These are phyloP conservation scores for Pipistrellus pipistrellus DNA, from an alignment of 2,797 vertebrate genomes.

Conservation along the genomic window DNA sequence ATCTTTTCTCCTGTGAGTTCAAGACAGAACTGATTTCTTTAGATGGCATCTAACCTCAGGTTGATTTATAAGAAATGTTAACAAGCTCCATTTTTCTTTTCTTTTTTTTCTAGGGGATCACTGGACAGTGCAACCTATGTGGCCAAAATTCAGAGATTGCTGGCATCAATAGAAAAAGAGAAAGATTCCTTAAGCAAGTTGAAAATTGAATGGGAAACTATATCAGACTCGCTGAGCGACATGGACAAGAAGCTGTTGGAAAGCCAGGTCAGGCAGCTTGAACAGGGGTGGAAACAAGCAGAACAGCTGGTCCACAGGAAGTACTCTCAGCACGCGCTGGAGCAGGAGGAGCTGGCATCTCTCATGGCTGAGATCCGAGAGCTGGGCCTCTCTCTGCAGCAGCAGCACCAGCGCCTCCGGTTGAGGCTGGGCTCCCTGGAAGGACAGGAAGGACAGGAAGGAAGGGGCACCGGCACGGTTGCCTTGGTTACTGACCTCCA, in stretches of 20 bases:
- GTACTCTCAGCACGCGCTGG: conserved; percentile 86
- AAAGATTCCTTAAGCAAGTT: conserved; percentile 89
- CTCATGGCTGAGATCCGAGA: conserved; percentile 86
- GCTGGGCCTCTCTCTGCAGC: conserved; percentile 87
- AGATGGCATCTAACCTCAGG: neutral
- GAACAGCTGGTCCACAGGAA: conserved; percentile 89
- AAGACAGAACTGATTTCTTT: conserved; percentile 28
- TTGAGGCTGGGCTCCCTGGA: conserved; percentile 61
- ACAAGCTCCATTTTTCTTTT: neutral
- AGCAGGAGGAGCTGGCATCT: conserved; percentile 86
- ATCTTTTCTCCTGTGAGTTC: neutral
- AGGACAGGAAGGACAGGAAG: conserved; percentile 76
- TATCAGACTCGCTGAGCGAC: conserved; percentile 87
- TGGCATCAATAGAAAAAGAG: conserved; percentile 89
- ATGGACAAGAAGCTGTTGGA: conserved; percentile 88
- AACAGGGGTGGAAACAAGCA: conserved; percentile 89
- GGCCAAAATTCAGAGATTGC: conserved; percentile 88
- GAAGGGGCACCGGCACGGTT: conserved; percentile 85
- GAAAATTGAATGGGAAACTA: conserved; percentile 85
- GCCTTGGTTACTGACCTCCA: conserved; percentile 89
- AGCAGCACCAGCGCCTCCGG: conserved; percentile 73
- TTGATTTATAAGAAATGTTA: neutral
- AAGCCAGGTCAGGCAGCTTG: conserved; percentile 89
- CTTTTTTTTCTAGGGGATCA: conserved; percentile 88
- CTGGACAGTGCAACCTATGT: conserved; percentile 89